Conservation (phyloP, 2,113 vertebrate genomes). For the Orientallactaga bullata region DNA sequence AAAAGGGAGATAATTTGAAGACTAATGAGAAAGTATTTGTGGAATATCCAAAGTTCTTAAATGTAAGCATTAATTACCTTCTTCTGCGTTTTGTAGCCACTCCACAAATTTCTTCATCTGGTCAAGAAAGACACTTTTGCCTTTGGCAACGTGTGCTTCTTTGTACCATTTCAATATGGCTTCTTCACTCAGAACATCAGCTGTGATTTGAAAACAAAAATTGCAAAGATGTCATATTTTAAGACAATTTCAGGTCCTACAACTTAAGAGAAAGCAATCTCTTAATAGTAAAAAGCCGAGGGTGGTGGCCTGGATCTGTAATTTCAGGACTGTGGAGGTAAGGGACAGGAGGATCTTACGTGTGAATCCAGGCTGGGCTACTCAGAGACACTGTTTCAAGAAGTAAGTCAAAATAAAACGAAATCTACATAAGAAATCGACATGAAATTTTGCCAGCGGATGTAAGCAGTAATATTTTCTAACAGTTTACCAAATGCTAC, state of each 20-base stretch:
- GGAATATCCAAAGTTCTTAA: not conserved
- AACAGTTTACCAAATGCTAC: not conserved
- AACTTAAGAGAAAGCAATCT: slow-evolving; percentile 25
- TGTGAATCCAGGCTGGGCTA: not conserved
- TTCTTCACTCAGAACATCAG: slow-evolving; percentile 95
- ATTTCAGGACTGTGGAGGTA: not conserved
- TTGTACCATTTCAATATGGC: slow-evolving; percentile 96
- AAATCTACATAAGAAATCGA: not conserved
- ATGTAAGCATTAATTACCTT: slow-evolving; percentile 88
- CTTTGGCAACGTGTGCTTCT: slow-evolving; percentile 93
- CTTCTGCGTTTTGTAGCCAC: slow-evolving; percentile 96
- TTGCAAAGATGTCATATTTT: slow-evolving; percentile 8
- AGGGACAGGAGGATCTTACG: not conserved
- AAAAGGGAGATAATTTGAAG: not conserved
- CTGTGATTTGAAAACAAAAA: slow-evolving; percentile 85
- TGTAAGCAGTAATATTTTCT: not conserved
- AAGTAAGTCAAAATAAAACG: too few relatives aligned
- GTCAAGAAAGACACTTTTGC: slow-evolving; percentile 95
- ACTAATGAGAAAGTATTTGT: not conserved
- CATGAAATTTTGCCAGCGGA: not conserved
- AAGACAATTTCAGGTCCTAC: not conserved
- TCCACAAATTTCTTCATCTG: slow-evolving; percentile 98
- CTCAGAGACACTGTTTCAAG: not conserved
- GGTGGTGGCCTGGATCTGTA: not conserved
- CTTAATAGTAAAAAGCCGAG: not conserved